These are phyloP conservation scores for Hephaestus fuliginosus DNA, from an alignment of 2,797 vertebrate species.

Conservation along the genomic window DNA sequence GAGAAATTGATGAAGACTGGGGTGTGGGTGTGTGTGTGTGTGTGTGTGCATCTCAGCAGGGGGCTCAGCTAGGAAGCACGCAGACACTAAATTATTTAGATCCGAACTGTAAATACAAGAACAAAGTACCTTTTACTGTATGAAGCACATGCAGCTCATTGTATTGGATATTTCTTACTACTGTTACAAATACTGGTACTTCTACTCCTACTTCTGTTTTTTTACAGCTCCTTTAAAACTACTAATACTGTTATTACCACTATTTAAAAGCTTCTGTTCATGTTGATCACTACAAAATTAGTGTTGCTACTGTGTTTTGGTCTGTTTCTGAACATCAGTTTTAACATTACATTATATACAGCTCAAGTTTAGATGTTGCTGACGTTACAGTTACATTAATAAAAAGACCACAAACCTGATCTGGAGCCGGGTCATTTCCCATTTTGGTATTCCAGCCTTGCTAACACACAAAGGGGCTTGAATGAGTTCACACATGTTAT, in stretches of 20 bases:
- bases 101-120: constrained; percentile 42
- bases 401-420: neutral
- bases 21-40: constrained; percentile 18
- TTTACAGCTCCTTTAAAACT: neutral
- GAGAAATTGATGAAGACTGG: constrained; percentile 28
- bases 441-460: neutral
- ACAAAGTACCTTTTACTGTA: constrained; percentile 6
- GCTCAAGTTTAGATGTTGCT: neutral
- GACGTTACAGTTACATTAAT: neutral
- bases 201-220: neutral
- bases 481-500: neutral
- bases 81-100: constrained; percentile 72
- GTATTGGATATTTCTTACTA: neutral
- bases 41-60: constrained; percentile 56
- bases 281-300: neutral
- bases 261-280: neutral
- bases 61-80: constrained; percentile 39
- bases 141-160: constrained; percentile 16
- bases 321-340: neutral
- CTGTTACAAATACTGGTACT: neutral
- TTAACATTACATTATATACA: neutral
- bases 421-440: neutral
- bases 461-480: too few relatives aligned
- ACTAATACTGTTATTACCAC: neutral
- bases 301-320: neutral